Evolutionary conservation across 2,797 vertebrate genomes (phyloP).

Genomic region (Gallinago nigripennis): DNA sequence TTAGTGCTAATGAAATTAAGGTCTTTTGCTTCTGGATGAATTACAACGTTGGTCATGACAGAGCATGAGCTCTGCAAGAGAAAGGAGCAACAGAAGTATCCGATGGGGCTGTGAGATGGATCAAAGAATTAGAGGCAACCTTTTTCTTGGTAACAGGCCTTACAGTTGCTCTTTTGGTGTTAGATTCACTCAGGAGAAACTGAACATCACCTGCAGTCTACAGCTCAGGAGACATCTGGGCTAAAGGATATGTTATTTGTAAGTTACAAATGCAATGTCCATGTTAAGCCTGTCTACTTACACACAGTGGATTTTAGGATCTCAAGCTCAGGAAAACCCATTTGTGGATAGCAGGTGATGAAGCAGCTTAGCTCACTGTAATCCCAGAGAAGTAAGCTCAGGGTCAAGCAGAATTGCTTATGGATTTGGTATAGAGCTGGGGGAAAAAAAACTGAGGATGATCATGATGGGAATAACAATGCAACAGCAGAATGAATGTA

Average conservation of each 20-base stretch:
- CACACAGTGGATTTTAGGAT: background rate
- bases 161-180: background rate
- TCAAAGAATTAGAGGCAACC: background rate
- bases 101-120: background rate
- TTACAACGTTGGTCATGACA: background rate
- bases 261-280: background rate
- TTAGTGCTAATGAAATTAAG: constrained; percentile 28
- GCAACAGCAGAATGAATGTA: background rate
- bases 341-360: background rate
- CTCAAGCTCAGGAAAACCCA: background rate
- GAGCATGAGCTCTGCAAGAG: background rate
- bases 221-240: background rate
- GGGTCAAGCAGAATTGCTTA: background rate
- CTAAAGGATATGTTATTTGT: background rate
- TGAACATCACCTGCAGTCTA: background rate
- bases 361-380: background rate
- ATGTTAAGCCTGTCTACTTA: background rate
- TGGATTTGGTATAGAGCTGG: background rate
- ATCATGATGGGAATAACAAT: background rate
- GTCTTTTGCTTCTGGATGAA: background rate
- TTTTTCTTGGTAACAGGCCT: background rate
- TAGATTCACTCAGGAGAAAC: background rate
- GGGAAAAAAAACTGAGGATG: background rate
- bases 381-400: background rate
- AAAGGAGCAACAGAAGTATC: background rate